Conservation (phyloP, 2,113 vertebrate genomes). For the Butorides virescens region DNA sequence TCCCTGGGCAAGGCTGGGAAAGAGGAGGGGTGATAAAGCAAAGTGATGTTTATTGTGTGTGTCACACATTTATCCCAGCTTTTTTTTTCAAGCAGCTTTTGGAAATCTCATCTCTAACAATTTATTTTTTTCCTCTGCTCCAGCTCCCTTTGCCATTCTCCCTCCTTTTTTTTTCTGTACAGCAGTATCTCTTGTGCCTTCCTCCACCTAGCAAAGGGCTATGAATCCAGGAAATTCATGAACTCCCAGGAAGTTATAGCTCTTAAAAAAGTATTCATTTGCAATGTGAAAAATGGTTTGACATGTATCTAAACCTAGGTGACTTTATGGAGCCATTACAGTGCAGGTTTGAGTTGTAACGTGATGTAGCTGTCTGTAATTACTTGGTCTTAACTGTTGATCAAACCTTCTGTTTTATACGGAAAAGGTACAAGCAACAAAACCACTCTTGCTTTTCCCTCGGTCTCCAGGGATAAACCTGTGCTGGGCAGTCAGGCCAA, state of each 20-base stretch:
- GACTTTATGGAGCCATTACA: constrained; percentile 32
- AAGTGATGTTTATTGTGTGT: constrained; percentile 1
- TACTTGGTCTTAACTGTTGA: neutral
- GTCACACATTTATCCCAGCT: neutral
- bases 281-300: neutral
- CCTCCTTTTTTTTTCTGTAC: neutral
- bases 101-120: constrained; percentile 27
- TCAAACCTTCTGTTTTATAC: neutral
- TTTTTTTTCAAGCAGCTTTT: constrained; percentile 13
- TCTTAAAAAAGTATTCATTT: constrained; percentile 47
- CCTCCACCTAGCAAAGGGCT: neutral
- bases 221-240: constrained; percentile 70
- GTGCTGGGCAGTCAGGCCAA: neutral
- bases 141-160: neutral
- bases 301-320: neutral
- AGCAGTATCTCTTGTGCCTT: neutral
- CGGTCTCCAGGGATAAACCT: neutral
- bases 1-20: neutral
- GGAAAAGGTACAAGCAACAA: neutral
- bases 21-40: neutral
- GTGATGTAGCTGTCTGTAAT: neutral
- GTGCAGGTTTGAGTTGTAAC: neutral
- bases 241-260: constrained; percentile 51
- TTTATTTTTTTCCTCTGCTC: constrained; percentile 26
- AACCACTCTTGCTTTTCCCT: neutral